Evolutionary conservation across 2,888 invertebrate genomes (phyloP).

Genomic region (Scelioninae gen. 2): DNA sequence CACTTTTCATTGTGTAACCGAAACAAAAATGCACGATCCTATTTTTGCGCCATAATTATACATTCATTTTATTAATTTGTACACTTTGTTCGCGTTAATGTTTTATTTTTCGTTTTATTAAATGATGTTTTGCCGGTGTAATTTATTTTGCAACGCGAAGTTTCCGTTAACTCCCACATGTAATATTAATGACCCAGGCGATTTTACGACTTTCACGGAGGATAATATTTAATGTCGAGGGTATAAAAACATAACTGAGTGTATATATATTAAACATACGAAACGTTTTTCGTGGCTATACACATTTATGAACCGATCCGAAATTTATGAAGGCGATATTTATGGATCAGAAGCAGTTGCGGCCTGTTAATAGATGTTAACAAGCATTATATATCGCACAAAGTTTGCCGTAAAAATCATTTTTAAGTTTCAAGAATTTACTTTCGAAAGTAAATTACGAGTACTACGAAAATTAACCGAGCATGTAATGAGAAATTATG

Average conservation of each 20-base stretch:
- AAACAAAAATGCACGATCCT: no score
- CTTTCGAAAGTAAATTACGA: no score
- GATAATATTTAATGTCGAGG: constrained; percentile 28
- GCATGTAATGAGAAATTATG: no score
- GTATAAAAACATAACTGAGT: constrained; percentile 34
- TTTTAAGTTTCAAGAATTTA: no score
- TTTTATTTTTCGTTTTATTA: background rate
- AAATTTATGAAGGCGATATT: constrained; percentile 45
- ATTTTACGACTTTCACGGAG: constrained; percentile 24
- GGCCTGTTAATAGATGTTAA: constrained; percentile 44
- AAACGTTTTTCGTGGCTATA: constrained; percentile 32
- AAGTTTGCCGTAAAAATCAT: constrained; percentile 18
- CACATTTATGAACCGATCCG: constrained; percentile 41
- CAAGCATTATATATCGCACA: constrained; percentile 37
- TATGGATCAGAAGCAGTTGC: constrained; percentile 27
- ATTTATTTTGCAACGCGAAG: constrained; percentile 22
- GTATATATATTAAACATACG: constrained; percentile 33
- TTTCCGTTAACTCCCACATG: constrained; percentile 30
- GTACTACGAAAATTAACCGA: no score
- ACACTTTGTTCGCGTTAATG: background rate
- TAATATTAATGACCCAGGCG: constrained; percentile 11
- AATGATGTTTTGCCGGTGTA: constrained; percentile 5
- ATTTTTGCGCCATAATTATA: no score
- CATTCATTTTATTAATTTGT: no score
- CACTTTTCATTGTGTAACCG: no score